Evolutionary conservation across 2,797 vertebrate genomes (phyloP).

Genomic region (Melanotaenia trifasciata): DNA sequence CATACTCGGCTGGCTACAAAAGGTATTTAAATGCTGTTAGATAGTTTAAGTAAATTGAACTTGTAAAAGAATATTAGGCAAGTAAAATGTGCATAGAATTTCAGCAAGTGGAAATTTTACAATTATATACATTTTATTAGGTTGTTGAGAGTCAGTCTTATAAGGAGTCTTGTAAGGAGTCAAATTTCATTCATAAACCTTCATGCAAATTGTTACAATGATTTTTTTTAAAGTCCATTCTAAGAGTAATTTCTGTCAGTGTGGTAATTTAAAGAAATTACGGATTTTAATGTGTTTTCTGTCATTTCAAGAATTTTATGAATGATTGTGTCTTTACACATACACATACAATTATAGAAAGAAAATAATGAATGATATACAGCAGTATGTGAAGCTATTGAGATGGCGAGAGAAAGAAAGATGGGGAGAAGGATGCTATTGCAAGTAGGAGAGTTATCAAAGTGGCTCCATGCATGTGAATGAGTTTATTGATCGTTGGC

Average conservation of each 20-base stretch:
- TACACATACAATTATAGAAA: conserved; percentile 54
- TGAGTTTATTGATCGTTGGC: conserved; percentile 87
- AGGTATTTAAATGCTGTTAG: too few relatives aligned
- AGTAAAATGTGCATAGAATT: too few relatives aligned
- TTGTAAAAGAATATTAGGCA: too few relatives aligned
- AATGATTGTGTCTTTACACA: conserved; percentile 54
- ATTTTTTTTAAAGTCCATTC: not conserved
- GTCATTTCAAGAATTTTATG: conserved; percentile 53
- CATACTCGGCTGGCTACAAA: too few relatives aligned
- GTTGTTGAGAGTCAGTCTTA: not conserved
- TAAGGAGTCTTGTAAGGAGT: too few relatives aligned
- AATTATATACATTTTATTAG: too few relatives aligned
- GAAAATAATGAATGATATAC: conserved; percentile 60
- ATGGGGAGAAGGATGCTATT: conserved; percentile 78
- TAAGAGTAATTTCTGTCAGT: conserved; percentile 8
- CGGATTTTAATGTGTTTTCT: conserved; percentile 40
- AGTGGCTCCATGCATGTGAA: conserved; percentile 90
- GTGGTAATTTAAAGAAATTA: conserved; percentile 58
- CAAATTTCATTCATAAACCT: too few relatives aligned
- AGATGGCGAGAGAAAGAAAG: conserved; percentile 41
- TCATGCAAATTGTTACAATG: too few relatives aligned
- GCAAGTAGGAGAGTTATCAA: conserved; percentile 89
- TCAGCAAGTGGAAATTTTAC: too few relatives aligned
- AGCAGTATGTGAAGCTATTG: conserved; percentile 53
- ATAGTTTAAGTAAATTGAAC: too few relatives aligned